Evolutionary conservation across 1,140 invertebrate genomes (phyloP), one percentile per base, ranked within the genome.

Genomic region (Chionoecetes opilio): DNA sequence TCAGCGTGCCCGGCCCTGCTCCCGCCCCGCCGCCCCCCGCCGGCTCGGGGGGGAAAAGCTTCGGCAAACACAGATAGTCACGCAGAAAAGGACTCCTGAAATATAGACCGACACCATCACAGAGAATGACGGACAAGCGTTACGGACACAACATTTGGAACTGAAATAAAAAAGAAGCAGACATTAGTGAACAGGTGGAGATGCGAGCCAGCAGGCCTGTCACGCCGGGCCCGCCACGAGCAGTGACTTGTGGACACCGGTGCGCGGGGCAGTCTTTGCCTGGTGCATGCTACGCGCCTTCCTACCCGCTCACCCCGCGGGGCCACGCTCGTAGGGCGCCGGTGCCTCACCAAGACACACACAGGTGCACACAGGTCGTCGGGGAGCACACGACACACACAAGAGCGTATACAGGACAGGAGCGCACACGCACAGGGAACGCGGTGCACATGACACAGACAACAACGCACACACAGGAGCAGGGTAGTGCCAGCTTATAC

Each of bases 391-490:
- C 46, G 11, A 53, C 11, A 46, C 29, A 32, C 31, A 31, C 41
- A 88, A 0, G 0, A 87, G 46, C 34, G 37, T 63, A 92, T 63
- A 92, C 35, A 82, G 9, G 46, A 14, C 2, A 53, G 9, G 46
- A 53, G 46, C 9, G 21, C 2, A 53, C 46, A 53, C 46, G 21
- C 46, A 53, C 46, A 53, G 11, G 75, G 26, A 29, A 8, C 29
- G 32, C 32, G 26, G 63, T 38, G 32, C 35, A 94, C 29, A 38
- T 11, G 38, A 87, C 63, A 86, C 46, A 93, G 46, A 91, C 34
- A 95, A 86, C 46, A 32, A 46, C 37, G 90, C 35, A 95, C 31
- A 92, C 63, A 95, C 53, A 92, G 46, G 46, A 17, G 46, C 9
- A 17, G 8, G 46, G 21, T 53, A 17, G 11, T 9, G 46, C 46